Conservation (phyloP, 2,797 vertebrate species). For the Sebastes cheni region DNA sequence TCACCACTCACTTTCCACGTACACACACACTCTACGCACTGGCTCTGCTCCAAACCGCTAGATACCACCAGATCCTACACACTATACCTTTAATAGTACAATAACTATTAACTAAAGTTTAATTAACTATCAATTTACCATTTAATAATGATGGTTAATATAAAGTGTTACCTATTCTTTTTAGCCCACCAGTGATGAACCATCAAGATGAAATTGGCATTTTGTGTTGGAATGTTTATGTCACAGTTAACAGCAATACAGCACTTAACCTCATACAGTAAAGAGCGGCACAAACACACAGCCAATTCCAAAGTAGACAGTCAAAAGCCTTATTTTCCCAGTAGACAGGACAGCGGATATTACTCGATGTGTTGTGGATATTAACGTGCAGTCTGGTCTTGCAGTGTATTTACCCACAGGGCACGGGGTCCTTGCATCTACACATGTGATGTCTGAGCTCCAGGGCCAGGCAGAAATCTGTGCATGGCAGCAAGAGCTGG, state of each 20-base stretch:
- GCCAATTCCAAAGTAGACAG: slow-evolving; percentile 7
- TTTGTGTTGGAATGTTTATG: slow-evolving; percentile 3
- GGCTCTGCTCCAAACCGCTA: no score
- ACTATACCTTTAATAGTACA: fast-evolving
- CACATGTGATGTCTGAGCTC: slow-evolving; percentile 57
- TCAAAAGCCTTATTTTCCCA: slow-evolving; percentile 24
- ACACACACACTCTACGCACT: no score
- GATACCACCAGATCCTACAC: no score
- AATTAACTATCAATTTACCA: no score
- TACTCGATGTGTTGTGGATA: slow-evolving; percentile 35
- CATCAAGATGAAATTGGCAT: not conserved
- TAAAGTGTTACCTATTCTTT: not conserved
- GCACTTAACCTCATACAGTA: not conserved
- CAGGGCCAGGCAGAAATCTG: slow-evolving; percentile 40
- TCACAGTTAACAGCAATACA: not conserved
- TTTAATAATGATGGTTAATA: no score
- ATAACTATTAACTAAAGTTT: no score
- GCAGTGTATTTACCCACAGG: slow-evolving; percentile 46
- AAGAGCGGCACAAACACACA: not conserved
- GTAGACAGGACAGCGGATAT: slow-evolving; percentile 14
- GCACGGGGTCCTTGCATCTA: slow-evolving; percentile 31
- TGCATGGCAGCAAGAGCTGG: slow-evolving; percentile 47
- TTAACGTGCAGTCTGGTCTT: slow-evolving; percentile 35
- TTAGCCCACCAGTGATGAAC: not conserved
- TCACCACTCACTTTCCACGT: no score